These are phyloP conservation scores for Lepilemur septentrionalis DNA, from an alignment of 2,797 vertebrate species.

Conservation along the genomic window DNA sequence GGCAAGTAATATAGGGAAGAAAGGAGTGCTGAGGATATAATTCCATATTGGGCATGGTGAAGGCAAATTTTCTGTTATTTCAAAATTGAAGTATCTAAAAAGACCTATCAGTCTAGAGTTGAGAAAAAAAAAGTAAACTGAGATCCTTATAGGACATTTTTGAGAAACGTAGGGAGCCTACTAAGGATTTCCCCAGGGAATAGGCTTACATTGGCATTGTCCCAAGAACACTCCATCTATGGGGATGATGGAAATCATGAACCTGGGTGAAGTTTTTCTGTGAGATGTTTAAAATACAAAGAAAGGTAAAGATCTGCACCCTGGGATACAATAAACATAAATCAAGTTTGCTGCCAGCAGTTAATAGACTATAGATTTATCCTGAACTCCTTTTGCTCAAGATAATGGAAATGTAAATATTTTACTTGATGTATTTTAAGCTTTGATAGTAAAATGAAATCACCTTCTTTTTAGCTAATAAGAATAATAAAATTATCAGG, in stretches of 20 bases:
- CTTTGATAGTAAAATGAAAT: constrained; percentile 4
- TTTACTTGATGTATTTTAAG: constrained; percentile 27
- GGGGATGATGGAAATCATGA: neutral
- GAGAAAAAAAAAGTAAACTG: neutral
- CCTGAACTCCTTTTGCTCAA: neutral
- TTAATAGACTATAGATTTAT: neutral
- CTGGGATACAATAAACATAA: neutral
- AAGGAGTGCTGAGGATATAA: neutral
- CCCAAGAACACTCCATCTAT: neutral
- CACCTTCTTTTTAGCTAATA: neutral
- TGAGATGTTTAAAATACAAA: neutral
- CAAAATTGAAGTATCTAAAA: neutral
- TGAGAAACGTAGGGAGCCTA: neutral
- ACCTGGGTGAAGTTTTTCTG: neutral
- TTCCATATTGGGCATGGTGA: neutral
- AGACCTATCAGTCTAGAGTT: neutral
- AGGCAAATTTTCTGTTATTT: neutral
- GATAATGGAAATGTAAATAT: neutral
- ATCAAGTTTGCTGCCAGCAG: neutral
- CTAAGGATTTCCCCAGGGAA: neutral
- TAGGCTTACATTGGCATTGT: neutral
- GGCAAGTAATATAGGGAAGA: neutral
- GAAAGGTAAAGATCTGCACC: neutral
- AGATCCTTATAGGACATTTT: neutral
- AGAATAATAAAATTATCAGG: neutral